Base-by-base conservation (phyloP, 2,113 vertebrate species). In the Menura novaehollandiae region DNA sequence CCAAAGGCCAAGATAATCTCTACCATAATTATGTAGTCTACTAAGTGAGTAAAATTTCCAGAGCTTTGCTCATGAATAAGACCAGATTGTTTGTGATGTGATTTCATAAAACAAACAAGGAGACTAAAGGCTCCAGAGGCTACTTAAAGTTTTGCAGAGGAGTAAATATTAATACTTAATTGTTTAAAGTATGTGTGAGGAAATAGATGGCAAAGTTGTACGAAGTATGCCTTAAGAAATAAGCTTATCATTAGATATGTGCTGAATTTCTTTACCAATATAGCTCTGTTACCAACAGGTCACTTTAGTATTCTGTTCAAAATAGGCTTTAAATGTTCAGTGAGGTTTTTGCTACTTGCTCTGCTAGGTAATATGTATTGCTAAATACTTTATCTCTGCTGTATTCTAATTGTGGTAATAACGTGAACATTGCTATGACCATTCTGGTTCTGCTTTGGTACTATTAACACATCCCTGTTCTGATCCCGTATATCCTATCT, bases 51-150 rank as follows among this genome's bases (percentile, higher is more conserved):
- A 85, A 82, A 88, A 91, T 74, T 84, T 90, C 62, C 43, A 67
- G 37, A 72, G 28, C 19, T 71, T 83, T 80, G 46, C n/a, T 94
- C n/a, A 37, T 89, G 71, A 91, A 82, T 74, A 58, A 89, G 62
- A 64, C 44, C 5, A 4, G 44, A 73, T 93, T 95, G 44, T 84
- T 95, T 95, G 73, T 84, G 78, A 41, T 96, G 66, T 62, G 71
- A 82, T 85, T 95, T 88, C 43, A 30, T 96, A 66, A 94, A 95
- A 79, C 67, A 93, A 95, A 67, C 58, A 79, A 53, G 46, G 74
- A 80, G 53, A 73, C 85, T 88, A 58, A 96, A 47, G 41, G 44
- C 77, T 95, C 53, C 77, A 85, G 77, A 51, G 43, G 30, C 83
- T 94, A 22, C 64, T 77, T 86, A 84, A 84, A 68, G 63, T 62